Conservation (phyloP, 1,140 invertebrate species). For the Tachypleus tridentatus region DNA sequence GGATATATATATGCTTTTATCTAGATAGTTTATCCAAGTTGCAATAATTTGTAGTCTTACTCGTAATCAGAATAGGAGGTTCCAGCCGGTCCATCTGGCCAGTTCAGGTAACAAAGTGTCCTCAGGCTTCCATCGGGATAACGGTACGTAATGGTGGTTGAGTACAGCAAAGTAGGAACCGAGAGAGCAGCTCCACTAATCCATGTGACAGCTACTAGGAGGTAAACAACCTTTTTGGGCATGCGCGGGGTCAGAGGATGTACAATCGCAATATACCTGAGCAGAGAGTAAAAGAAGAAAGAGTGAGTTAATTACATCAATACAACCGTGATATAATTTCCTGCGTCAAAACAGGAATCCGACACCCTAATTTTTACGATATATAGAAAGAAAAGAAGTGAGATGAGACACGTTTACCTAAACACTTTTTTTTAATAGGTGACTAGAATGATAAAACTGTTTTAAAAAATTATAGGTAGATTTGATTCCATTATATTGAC, state of each 20-base stretch:
- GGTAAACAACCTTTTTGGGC: slow-evolving; percentile 54
- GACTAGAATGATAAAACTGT: too few relatives aligned
- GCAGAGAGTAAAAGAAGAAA: slow-evolving; percentile 21
- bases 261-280: slow-evolving; percentile 84
- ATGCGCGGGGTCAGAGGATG: slow-evolving; percentile 71
- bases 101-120: slow-evolving; percentile 50
- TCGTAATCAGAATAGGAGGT: slow-evolving; percentile 48
- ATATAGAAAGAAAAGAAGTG: too few relatives aligned
- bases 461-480: too few relatives aligned
- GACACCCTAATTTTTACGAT: too few relatives aligned
- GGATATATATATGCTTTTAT: too few relatives aligned
- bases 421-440: too few relatives aligned
- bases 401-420: too few relatives aligned
- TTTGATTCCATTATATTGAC: too few relatives aligned
- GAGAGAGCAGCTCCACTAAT: slow-evolving; percentile 60
- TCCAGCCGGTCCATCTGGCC: slow-evolving; percentile 49
- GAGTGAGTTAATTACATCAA: too few relatives aligned
- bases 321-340: too few relatives aligned
- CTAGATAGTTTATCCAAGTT: too few relatives aligned
- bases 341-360: too few relatives aligned
- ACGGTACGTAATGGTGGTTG: slow-evolving; percentile 55
- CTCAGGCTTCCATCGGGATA: slow-evolving; percentile 38
- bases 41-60: slow-evolving; percentile 37
- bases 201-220: slow-evolving; percentile 68
- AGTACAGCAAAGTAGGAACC: slow-evolving; percentile 68